Conservation (phyloP, 2,113 vertebrate species). For the Dromiciops gliroides region DNA sequence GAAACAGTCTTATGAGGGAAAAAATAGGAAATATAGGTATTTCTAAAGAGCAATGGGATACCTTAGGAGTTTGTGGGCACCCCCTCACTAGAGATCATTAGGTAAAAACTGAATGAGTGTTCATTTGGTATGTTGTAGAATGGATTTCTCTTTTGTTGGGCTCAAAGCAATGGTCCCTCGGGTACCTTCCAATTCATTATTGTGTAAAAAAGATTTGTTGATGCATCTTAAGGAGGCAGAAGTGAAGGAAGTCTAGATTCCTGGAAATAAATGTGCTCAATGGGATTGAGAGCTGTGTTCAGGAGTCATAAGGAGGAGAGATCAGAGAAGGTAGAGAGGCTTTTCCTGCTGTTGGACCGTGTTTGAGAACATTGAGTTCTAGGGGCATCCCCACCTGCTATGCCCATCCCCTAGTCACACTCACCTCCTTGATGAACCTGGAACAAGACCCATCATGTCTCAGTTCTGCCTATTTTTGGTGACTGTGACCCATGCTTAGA, state of each 20-base stretch:
- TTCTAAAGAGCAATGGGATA: not conserved
- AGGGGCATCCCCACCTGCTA: not conserved
- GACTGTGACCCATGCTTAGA: not conserved
- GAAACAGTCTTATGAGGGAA: not conserved
- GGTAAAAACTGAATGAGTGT: not conserved
- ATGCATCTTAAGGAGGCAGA: not conserved
- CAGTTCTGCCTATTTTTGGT: not conserved
- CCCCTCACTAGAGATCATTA: not conserved
- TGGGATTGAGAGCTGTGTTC: not conserved
- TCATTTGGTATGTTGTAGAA: not conserved
- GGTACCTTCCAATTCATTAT: not conserved
- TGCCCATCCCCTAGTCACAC: not conserved
- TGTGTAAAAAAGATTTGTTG: not conserved
- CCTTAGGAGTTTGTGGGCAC: not conserved
- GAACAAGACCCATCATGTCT: not conserved
- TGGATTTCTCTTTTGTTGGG: not conserved
- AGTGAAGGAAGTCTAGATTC: not conserved
- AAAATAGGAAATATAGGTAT: not conserved
- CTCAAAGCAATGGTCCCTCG: not conserved
- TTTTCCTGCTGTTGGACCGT: not conserved
- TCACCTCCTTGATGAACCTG: not conserved
- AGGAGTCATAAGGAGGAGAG: not conserved
- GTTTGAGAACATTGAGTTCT: not conserved
- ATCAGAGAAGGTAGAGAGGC: not conserved
- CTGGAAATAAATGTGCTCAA: not conserved